Percentiles rank a stretch among this genome's conserved stretches.
These are phyloP conservation scores for Luperina nickerlii DNA, from an alignment of 2,888 invertebrate species.

Conservation along the genomic window DNA sequence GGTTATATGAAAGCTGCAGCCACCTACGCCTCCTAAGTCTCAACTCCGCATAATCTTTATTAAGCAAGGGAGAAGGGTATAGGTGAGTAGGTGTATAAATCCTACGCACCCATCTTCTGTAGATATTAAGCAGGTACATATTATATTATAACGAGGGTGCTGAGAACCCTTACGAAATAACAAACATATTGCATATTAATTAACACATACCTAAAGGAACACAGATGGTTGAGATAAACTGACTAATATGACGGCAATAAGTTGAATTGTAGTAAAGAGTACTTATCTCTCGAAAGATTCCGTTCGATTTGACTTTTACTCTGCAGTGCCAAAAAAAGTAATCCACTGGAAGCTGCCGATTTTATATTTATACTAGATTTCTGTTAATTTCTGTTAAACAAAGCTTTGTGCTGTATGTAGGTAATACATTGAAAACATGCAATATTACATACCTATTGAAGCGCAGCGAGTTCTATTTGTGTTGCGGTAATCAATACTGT, in stretches of 20 bases:
- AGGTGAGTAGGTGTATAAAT: constrained; percentile 19
- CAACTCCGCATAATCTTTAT: constrained; percentile 59
- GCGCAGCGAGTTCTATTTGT: constrained; percentile 10
- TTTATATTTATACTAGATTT: constrained; percentile 25
- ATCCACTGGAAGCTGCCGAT: constrained; percentile 12
- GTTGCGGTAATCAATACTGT: constrained; percentile 11
- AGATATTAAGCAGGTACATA: constrained; percentile 46
- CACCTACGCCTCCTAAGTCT: constrained; percentile 34
- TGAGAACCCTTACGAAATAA: constrained; percentile 52
- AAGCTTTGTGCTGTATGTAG: neutral
- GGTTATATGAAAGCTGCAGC: constrained; percentile 45
- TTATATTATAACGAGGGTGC: constrained; percentile 45
- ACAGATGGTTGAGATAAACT: constrained; percentile 15
- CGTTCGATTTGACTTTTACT: constrained; percentile 5
- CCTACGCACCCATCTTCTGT: constrained; percentile 47
- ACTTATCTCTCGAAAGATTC: neutral
- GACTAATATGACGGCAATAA: neutral
- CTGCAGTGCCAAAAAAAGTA: constrained; percentile 23
- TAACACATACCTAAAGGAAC: constrained; percentile 27
- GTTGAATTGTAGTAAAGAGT: constrained; percentile 9
- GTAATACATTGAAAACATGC: constrained; percentile 4
- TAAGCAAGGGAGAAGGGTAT: constrained; percentile 46
- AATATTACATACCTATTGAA: neutral
- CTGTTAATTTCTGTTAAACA: neutral
- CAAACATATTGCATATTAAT: constrained; percentile 65